phyloP scores from a whole-genome alignment of 2,797 vertebrate species.

The Sebastes nivosus region DNA sequence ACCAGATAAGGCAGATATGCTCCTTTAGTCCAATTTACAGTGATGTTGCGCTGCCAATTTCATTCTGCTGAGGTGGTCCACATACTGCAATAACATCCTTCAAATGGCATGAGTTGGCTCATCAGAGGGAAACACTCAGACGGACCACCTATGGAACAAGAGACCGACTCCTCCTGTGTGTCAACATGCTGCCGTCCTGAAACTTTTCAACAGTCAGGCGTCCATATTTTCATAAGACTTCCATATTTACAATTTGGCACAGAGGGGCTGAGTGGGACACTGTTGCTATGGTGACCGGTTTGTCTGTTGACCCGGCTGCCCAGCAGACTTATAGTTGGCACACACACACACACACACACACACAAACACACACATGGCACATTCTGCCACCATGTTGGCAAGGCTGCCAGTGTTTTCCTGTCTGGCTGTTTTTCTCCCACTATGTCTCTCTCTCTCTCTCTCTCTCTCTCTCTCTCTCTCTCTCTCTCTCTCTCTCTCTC shows the following conservation, averaged over 20 bases:
- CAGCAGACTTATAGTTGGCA: conserved; percentile 41
- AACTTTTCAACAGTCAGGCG: not conserved
- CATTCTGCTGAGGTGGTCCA: not conserved
- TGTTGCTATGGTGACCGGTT: conserved; percentile 62
- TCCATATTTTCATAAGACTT: conserved; percentile 13
- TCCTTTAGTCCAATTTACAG: not conserved
- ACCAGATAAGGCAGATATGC: not conserved
- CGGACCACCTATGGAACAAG: not conserved
- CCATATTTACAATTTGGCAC: conserved; percentile 57
- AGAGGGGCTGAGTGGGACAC: conserved; percentile 11
- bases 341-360: conserved; percentile 24
- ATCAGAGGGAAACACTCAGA: not conserved
- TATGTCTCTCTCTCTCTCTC: not conserved
- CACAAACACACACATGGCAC: conserved; percentile 15
- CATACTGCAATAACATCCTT: not conserved
- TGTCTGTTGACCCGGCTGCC: conserved; percentile 65
- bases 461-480: not conserved
- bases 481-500: not conserved
- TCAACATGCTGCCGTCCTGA: not conserved
- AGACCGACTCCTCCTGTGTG: not conserved
- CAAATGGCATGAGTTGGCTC: not conserved
- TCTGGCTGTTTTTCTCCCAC: conserved; percentile 7
- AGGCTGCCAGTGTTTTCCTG: conserved; percentile 57
- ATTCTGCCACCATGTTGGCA: conserved; percentile 75
- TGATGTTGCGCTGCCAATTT: not conserved